These are phyloP conservation scores for Eulimnadia texana DNA, from an alignment of 1,140 invertebrate genomes.

Conservation along the genomic window DNA sequence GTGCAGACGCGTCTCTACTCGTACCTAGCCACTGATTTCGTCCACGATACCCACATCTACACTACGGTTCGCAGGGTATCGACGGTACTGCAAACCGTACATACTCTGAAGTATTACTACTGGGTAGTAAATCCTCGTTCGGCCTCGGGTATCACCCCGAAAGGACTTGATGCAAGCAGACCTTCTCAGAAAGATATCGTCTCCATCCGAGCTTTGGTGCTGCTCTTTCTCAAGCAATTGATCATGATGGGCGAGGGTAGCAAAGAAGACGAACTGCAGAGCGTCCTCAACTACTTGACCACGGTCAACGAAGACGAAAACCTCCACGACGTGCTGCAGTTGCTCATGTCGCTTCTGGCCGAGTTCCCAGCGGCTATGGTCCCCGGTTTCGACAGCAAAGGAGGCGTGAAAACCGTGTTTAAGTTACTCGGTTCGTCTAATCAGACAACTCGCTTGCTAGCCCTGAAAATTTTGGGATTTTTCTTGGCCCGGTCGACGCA, in stretches of 20 bases:
- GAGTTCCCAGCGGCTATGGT: conserved; percentile 98
- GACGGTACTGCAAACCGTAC: conserved; percentile 93
- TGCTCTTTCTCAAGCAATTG: conserved; percentile 88
- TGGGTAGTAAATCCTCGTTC: conserved; percentile 92
- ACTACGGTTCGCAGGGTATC: conserved; percentile 90
- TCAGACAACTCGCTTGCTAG: conserved; percentile 87
- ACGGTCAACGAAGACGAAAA: conserved; percentile 99
- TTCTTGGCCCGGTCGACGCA: conserved; percentile 89
- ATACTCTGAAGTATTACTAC: conserved; percentile 97
- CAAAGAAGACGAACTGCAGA: conserved; percentile 96
- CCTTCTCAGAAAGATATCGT: conserved; percentile 87
- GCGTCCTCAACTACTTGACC: conserved; percentile 92
- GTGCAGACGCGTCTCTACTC: conserved; percentile 95
- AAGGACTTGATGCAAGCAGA: conserved; percentile 82
- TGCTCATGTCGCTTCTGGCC: conserved; percentile 91
- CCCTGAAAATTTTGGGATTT: conserved; percentile 86
- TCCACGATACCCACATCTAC: conserved; percentile 94
- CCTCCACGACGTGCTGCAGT: conserved; percentile 91
- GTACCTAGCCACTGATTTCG: conserved; percentile 93
- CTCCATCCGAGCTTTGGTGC: conserved; percentile 83
- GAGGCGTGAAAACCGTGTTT: conserved; percentile 89
- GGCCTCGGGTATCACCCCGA: conserved; percentile 87
- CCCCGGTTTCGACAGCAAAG: conserved; percentile 93
- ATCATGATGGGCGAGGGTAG: conserved; percentile 93
- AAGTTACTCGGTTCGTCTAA: conserved; percentile 88